Conservation (phyloP, 2,888 invertebrate species). For the Epistrophe eligans region DNA sequence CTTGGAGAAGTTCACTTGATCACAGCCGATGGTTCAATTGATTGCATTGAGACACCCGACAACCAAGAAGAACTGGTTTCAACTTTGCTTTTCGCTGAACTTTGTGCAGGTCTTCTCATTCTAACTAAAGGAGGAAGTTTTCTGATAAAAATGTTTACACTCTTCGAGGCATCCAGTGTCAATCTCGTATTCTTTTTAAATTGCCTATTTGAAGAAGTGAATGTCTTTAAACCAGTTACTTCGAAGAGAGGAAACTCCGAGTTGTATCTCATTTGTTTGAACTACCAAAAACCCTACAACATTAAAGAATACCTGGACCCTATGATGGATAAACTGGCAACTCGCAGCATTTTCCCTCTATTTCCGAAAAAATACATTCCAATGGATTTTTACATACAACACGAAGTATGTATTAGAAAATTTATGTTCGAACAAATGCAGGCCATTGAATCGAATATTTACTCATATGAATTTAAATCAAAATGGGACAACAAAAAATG, state of each 20-base stretch:
- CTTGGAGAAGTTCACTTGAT: slow-evolving; percentile 88
- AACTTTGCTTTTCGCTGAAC: slow-evolving; percentile 93
- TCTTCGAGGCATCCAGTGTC: slow-evolving; percentile 93
- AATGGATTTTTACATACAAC: slow-evolving; percentile 86
- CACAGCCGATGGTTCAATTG: slow-evolving; percentile 97
- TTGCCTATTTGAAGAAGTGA: slow-evolving; percentile 89
- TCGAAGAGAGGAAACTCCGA: slow-evolving; percentile 99
- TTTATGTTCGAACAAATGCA: slow-evolving; percentile 89
- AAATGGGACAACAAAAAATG: slow-evolving; percentile 79
- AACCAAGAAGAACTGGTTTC: slow-evolving; percentile 93
- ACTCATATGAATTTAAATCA: slow-evolving; percentile 84
- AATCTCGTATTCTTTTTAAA: slow-evolving; percentile 91
- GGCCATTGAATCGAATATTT: slow-evolving; percentile 88
- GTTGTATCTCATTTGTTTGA: slow-evolving; percentile 91
- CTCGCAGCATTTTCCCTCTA: slow-evolving; percentile 83
- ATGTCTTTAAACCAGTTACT: slow-evolving; percentile 93
- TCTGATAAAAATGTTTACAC: slow-evolving; percentile 95
- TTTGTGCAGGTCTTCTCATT: slow-evolving; percentile 89
- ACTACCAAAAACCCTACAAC: slow-evolving; percentile 78
- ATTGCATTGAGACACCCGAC: slow-evolving; percentile 93
- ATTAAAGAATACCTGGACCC: slow-evolving; percentile 77
- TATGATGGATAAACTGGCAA: slow-evolving; percentile 75
- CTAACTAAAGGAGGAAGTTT: slow-evolving; percentile 90
- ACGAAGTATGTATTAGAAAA: slow-evolving; percentile 87
- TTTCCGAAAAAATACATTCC: slow-evolving; percentile 87